Evolutionary conservation across 2,113 vertebrate genomes (phyloP), one percentile per base, ranked within the genome.

Genomic region (Choloepus hoffmanni): DNA sequence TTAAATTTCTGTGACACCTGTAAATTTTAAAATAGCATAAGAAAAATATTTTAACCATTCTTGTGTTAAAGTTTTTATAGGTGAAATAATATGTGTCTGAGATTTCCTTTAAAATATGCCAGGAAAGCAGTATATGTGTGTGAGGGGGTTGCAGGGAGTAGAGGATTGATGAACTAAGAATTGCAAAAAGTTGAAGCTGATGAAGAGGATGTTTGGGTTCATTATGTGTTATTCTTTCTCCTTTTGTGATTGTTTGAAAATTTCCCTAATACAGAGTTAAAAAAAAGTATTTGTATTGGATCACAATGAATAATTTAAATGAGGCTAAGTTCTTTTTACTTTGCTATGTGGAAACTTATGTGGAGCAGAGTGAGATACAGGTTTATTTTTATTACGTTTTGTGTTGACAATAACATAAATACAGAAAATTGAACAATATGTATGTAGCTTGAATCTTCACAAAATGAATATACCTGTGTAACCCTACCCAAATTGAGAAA

Each of bases 261-360:
- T 87, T 92, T 86, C 15, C 58, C n/a, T 62, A 74, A 65, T 88
- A 14, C 16, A 70, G 40, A 48, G 11, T 85, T 89, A 36, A 36
- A 50, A 67, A 36, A 63, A 86, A 36, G 4, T 26, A 93, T 50
- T 83, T 77, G 8, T 74, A 28, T 74, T 84, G 19, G 26, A 58
- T 94, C 67, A 8, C 18, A 86, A 28, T 89, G 36, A n/a, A n/a
- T 94, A 77, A 95, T 94, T 90, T 96, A 92, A 96, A 92, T 94
- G 85, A 82, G 45, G 7, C 50, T 26, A 81, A 89, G 6, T 93
- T 94, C 50, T 92, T 83, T 95, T 84, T 24, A 90, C 74, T 7
- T 60, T 87, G 30, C n/a, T 36, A 58, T 88, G 21, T 93, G 36
- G 10, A 62, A 76, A 7, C 85, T 94, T 76, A 87, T 55, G 16